Conservation (phyloP, 2,888 invertebrate species). For the Tetragonula carbonaria region DNA sequence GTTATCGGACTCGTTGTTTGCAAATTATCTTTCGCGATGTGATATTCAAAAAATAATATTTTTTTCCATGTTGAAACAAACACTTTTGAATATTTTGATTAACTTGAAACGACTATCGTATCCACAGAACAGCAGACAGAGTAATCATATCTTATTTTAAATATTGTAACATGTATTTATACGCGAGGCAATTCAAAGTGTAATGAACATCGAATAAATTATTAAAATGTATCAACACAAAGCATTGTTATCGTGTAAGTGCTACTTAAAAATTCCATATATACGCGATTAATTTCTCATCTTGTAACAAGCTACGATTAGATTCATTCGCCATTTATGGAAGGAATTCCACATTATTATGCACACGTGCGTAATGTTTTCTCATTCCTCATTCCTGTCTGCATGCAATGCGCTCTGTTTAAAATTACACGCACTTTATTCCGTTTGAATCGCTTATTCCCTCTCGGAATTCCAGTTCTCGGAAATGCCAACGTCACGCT, state of each 20-base stretch:
- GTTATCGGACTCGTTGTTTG: slow-evolving; percentile 27
- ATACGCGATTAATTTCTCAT: neutral
- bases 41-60: no score
- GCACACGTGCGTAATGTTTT: neutral
- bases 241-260: neutral
- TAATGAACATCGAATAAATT: slow-evolving; percentile 33
- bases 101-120: neutral
- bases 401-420: neutral
- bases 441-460: neutral
- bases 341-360: neutral
- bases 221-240: slow-evolving; percentile 7
- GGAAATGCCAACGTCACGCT: neutral
- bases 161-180: slow-evolving; percentile 22
- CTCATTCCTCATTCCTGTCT: neutral
- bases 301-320: neutral
- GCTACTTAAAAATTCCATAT: slow-evolving; percentile 5
- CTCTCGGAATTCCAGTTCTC: neutral
- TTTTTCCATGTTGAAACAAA: no score
- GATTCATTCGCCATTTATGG: slow-evolving; percentile 1
- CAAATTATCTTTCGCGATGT: neutral
- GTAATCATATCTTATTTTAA: slow-evolving; percentile 3
- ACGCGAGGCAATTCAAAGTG: slow-evolving; percentile 21
- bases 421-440: slow-evolving; percentile 1
- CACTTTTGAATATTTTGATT: neutral
- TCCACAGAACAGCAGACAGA: neutral